phyloP scores from a whole-genome alignment of 2,797 vertebrate species.

The Amblyopsis hoosieri region DNA sequence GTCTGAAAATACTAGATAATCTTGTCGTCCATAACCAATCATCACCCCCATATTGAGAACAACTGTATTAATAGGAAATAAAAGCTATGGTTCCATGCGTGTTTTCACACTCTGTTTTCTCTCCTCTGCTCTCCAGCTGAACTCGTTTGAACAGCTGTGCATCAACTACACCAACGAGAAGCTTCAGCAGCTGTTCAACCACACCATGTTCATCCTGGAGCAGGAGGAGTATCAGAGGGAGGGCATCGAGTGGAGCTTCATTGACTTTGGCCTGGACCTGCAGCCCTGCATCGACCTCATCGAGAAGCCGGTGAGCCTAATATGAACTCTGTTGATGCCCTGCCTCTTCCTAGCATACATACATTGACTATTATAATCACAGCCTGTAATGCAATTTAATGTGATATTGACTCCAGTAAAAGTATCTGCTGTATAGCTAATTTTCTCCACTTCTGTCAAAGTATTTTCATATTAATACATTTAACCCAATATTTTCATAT shows the following conservation, averaged over 20 bases:
- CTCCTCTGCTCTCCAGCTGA: conserved; percentile 76
- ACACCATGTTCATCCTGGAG: conserved; percentile 99
- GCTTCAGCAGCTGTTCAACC: conserved; percentile 98
- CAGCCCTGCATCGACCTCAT: conserved; percentile 98
- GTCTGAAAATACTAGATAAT: too few species aligned
- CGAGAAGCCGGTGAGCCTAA: conserved; percentile 89
- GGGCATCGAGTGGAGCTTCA: conserved; percentile 99
- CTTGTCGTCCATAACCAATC: too few species aligned
- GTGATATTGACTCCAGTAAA: too few species aligned
- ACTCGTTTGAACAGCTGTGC: conserved; percentile 97
- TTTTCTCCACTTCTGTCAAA: too few species aligned
- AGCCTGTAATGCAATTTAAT: too few species aligned
- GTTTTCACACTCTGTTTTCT: background rate
- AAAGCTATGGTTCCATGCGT: too few species aligned
- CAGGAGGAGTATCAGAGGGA: conserved; percentile 98
- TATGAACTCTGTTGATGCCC: background rate
- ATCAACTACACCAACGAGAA: conserved; percentile 99
- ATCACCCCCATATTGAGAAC: too few species aligned
- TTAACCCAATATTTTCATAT: too few species aligned
- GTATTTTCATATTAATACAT: background rate
- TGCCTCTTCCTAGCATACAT: too few species aligned
- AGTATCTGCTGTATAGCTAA: too few species aligned
- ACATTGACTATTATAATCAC: too few species aligned
- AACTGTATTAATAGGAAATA: too few species aligned
- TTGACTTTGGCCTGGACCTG: conserved; percentile 95